Evolutionary conservation across 1,140 invertebrate species (phyloP).

Genomic region (Aricia agestis): DNA sequence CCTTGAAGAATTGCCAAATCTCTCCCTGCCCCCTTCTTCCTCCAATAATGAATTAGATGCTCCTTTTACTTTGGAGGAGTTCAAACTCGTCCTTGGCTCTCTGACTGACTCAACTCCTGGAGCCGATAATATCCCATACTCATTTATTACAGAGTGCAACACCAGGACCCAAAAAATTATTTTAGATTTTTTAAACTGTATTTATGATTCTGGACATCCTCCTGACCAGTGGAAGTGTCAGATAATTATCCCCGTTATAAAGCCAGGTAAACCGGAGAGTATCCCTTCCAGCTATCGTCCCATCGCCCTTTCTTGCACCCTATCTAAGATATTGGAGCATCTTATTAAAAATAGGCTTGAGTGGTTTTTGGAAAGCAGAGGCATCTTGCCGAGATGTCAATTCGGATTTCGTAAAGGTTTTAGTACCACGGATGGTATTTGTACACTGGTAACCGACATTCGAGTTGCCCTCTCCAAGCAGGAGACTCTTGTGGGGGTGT

Average conservation of each 20-base stretch:
- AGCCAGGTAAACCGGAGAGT: constrained; percentile 31
- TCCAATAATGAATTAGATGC: neutral
- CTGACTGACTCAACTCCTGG: constrained; percentile 27
- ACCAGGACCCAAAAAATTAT: constrained; percentile 12
- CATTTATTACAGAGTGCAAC: constrained; percentile 20
- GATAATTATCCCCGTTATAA: constrained; percentile 36
- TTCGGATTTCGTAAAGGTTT: constrained; percentile 32
- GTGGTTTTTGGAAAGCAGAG: constrained; percentile 29
- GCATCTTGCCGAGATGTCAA: constrained; percentile 26
- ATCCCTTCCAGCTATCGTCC: constrained; percentile 29
- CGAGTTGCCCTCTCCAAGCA: constrained; percentile 17
- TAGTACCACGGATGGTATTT: constrained; percentile 30
- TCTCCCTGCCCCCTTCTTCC: neutral
- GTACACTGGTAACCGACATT: constrained; percentile 32
- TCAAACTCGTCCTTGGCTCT: constrained; percentile 18
- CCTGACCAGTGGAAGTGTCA: constrained; percentile 33
- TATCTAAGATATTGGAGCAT: constrained; percentile 34
- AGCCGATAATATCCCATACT: constrained; percentile 29
- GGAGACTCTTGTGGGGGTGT: constrained; percentile 25
- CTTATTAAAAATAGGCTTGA: constrained; percentile 32
- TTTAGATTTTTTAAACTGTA: constrained; percentile 22
- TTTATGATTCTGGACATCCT: constrained; percentile 15
- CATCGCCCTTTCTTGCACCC: constrained; percentile 32
- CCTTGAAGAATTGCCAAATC: neutral
- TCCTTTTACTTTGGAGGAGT: constrained; percentile 21